Conservation (phyloP, 2,113 vertebrate genomes). For the Brienomyrus longianalis region DNA sequence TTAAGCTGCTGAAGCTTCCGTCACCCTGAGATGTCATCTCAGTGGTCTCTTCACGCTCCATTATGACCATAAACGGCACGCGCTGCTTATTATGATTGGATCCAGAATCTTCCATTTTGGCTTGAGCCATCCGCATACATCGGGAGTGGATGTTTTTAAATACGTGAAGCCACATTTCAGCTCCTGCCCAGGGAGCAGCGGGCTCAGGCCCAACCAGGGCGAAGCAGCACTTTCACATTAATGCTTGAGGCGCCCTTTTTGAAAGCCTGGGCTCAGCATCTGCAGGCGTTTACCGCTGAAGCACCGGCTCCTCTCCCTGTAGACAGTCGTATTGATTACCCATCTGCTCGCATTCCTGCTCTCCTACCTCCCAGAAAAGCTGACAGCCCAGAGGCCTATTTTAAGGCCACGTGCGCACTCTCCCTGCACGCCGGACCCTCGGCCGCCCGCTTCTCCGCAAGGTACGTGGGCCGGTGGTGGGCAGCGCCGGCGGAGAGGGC, state of each 20-base stretch:
- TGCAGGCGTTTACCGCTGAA: background rate
- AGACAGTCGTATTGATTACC: background rate
- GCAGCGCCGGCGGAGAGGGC: constrained; percentile 25
- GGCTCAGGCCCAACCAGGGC: background rate
- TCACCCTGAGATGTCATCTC: background rate
- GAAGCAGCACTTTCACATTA: background rate
- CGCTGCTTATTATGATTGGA: background rate
- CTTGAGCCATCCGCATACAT: background rate
- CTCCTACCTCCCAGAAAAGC: constrained; percentile 17
- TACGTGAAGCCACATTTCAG: background rate
- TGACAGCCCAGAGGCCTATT: background rate
- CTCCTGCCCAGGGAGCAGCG: background rate
- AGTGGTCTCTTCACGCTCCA: background rate
- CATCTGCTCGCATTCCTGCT: background rate
- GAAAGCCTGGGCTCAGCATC: background rate
- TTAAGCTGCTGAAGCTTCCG: background rate
- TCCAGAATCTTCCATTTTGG: background rate
- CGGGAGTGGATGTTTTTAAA: background rate
- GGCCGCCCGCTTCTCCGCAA: background rate
- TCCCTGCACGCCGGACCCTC: background rate
- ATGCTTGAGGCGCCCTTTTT: background rate
- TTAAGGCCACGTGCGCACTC: background rate
- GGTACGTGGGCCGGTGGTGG: background rate
- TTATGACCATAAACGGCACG: background rate
- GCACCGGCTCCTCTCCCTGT: background rate